Base-by-base conservation (phyloP, 92 coral and sea anemone species). In the Phymanthus crucifer region DNA sequence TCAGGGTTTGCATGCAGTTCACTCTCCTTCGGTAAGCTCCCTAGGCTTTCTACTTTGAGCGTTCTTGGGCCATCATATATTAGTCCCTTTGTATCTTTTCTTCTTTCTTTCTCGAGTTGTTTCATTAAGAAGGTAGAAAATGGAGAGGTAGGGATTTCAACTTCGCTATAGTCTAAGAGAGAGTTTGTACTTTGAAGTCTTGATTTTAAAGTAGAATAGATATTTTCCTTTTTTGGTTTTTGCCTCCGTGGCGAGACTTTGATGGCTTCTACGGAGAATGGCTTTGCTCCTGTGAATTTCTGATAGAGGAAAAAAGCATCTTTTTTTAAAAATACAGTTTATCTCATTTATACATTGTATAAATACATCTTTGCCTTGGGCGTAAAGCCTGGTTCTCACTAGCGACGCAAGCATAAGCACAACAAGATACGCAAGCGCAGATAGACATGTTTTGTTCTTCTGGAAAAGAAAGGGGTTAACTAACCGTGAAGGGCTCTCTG, bases 131-230 rank as follows among this genome's bases (percentile, higher is more conserved):
- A 82, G 32, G 36, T 27, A 1, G 86, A 73, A 36, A 57, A 82
- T 5, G 77, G 86, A 24, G 86, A 57, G 19, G 66, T 74, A 6
- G 89, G 94, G 12, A 90, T 90, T 34, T 81, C 83, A 32, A 92
- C 82, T 18, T 85, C 94, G 11, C 94, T 94, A 58, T 57, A 92
- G 71, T 90, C 94, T 14, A 92, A 72, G 35, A 92, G 65, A 16
- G 97, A 78, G 72, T 92, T 84, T 7, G 90, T 86, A 54, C 73
- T 84, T 29, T 83, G 80, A 17, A 92, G 92, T 76, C 97, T 73
- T 73, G 91, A 72, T 90, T 91, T 92, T 18, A 92, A 78, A 6
- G 78, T 56, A n/a, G 82, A 45, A 72, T 87, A 92, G 35, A 92
- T 92, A 18, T 77, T 89, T 38, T 90, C 94, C 61, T 66, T 84